A percentile compares a stretch with the other conserved stretches of the same genome.
These are phyloP conservation scores for Limonius californicus DNA, from an alignment of 1,140 invertebrate species.

Conservation along the genomic window DNA sequence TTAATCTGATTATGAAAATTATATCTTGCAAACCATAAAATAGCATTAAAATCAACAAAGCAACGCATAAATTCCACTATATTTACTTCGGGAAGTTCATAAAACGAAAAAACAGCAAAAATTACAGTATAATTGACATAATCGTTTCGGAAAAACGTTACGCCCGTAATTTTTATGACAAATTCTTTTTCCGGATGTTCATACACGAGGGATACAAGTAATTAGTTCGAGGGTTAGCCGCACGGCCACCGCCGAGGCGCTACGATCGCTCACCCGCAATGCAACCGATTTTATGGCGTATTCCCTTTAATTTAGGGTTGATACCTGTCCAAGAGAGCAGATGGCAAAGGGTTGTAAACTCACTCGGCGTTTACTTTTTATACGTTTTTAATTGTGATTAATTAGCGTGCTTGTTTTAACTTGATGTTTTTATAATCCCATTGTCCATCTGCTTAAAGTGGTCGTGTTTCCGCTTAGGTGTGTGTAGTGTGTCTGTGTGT, in stretches of 20 bases:
- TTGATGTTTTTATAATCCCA: conserved; percentile 7
- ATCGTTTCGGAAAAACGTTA: no score
- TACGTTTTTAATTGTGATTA: conserved; percentile 29
- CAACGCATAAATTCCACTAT: no score
- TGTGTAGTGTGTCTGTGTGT: no score
- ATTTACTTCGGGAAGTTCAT: no score
- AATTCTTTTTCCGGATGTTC: conserved; percentile 8
- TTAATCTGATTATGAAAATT: no score
- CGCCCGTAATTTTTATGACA: conserved; percentile 6
- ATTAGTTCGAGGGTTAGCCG: conserved; percentile 28
- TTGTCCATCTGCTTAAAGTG: background rate
- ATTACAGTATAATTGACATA: no score
- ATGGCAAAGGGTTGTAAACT: conserved; percentile 30
- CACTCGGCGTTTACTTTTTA: conserved; percentile 20
- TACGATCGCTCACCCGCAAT: conserved; percentile 10
- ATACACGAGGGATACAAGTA: background rate
- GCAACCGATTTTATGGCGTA: conserved; percentile 19
- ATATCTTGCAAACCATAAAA: no score
- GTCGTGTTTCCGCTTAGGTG: background rate
- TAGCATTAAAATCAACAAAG: no score
- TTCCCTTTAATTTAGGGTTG: conserved; percentile 18
- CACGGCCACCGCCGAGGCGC: conserved; percentile 16
- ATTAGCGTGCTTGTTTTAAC: conserved; percentile 16
- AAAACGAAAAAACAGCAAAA: no score
- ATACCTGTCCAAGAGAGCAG: conserved; percentile 20